Conservation (phyloP, 2,888 invertebrate species). For the Copidosoma aretas region DNA sequence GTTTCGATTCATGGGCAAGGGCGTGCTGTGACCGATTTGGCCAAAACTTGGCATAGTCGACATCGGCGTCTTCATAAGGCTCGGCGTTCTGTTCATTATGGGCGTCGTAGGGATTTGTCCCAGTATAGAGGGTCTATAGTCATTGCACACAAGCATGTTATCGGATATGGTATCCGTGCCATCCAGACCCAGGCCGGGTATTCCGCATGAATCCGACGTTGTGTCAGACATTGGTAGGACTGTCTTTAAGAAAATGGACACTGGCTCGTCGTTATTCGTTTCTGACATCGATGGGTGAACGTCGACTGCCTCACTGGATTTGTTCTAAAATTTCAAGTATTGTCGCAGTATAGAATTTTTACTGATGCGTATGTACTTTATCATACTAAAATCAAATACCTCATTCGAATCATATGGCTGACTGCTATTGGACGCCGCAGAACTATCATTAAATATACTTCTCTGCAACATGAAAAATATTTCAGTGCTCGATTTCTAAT, state of each 20-base stretch:
- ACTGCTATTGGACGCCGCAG: slow-evolving; percentile 52
- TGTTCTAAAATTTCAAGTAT: slow-evolving; percentile 55
- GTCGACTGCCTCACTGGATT: slow-evolving; percentile 68
- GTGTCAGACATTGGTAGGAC: slow-evolving; percentile 64
- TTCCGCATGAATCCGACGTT: slow-evolving; percentile 49
- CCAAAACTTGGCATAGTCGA: slow-evolving; percentile 48
- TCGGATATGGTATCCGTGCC: slow-evolving; percentile 46
- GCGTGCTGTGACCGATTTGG: slow-evolving; percentile 57
- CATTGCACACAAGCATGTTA: slow-evolving; percentile 51
- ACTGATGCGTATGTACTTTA: too few species aligned
- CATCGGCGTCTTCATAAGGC: slow-evolving; percentile 44
- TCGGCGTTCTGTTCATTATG: slow-evolving; percentile 49
- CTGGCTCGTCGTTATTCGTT: slow-evolving; percentile 46
- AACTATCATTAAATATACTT: slow-evolving; percentile 58
- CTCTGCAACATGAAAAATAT: slow-evolving; percentile 49
- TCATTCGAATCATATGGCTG: slow-evolving; percentile 57
- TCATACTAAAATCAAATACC: slow-evolving; percentile 45
- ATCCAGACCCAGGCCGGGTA: slow-evolving; percentile 59
- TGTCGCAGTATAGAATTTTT: neutral
- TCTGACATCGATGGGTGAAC: slow-evolving; percentile 62
- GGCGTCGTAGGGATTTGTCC: slow-evolving; percentile 55
- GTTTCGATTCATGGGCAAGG: slow-evolving; percentile 51
- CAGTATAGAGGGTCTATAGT: slow-evolving; percentile 63
- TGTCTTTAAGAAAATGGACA: slow-evolving; percentile 68
- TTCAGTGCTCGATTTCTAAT: neutral